Conservation (phyloP, 1,140 invertebrate genomes). For the Stenopsyche tienmushanensis region DNA sequence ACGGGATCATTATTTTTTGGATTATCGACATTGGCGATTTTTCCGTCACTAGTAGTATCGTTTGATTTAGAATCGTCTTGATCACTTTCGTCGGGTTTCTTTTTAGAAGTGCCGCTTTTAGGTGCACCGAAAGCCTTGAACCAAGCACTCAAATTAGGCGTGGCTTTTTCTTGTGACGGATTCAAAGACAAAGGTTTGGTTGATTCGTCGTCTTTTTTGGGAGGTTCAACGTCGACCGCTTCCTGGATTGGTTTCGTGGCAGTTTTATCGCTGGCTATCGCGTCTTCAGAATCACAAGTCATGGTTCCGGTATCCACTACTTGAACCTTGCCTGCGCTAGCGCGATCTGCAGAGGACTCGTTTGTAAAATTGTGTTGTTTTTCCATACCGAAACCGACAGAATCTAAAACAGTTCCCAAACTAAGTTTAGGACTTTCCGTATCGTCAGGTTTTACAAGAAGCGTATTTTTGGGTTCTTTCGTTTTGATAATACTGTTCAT, state of each 20-base stretch:
- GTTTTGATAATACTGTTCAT: conserved; percentile 50
- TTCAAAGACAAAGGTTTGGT: conserved; percentile 43
- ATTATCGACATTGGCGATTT: conserved; percentile 45
- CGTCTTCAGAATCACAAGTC: conserved; percentile 41
- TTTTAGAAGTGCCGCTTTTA: conserved; percentile 53
- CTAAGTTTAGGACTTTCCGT: conserved; percentile 72
- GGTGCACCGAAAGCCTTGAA: conserved; percentile 87
- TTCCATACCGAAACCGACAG: conserved; percentile 60
- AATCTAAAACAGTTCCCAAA: conserved; percentile 75
- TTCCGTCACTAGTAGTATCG: conserved; percentile 45
- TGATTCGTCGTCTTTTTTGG: conserved; percentile 49
- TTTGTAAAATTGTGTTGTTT: conserved; percentile 61
- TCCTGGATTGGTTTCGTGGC: conserved; percentile 44
- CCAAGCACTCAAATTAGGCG: conserved; percentile 86
- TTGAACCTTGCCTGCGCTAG: conserved; percentile 35
- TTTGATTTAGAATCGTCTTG: conserved; percentile 44
- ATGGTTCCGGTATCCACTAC: conserved; percentile 38
- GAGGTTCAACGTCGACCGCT: conserved; percentile 47
- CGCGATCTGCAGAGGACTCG: conserved; percentile 28
- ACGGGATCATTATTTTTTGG: conserved; percentile 48
- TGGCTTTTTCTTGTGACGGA: conserved; percentile 64
- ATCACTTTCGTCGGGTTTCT: conserved; percentile 51
- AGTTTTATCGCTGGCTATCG: conserved; percentile 37
- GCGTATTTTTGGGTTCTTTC: conserved; percentile 58
- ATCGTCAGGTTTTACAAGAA: conserved; percentile 58